These are phyloP conservation scores for Archocentrus centrarchus DNA, from an alignment of 2,113 vertebrate genomes.

Conservation along the genomic window DNA sequence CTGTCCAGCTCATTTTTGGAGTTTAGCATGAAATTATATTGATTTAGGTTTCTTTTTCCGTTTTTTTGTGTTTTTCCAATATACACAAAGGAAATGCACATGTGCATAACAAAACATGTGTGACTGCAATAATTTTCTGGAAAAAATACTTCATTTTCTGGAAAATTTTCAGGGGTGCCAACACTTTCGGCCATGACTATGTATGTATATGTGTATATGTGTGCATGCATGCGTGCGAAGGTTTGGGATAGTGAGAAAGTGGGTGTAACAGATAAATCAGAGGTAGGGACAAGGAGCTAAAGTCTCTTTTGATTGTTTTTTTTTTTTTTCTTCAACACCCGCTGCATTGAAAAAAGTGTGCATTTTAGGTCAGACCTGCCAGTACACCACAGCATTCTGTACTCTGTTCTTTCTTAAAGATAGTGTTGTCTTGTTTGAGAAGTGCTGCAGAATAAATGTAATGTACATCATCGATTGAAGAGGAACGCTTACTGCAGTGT, in stretches of 20 bases:
- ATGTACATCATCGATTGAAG: neutral
- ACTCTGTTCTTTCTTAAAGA: constrained; percentile 51
- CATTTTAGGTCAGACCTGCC: constrained; percentile 51
- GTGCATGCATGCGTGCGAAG: neutral
- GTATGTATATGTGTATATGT: constrained; percentile 9
- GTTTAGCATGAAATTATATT: no score
- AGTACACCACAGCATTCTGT: constrained; percentile 73
- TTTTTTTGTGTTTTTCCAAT: no score
- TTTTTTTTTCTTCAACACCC: constrained; percentile 40
- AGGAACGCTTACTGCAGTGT: neutral
- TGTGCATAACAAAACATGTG: no score
- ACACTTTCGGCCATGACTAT: neutral
- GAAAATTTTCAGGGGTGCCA: no score
- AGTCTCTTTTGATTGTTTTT: constrained; percentile 35
- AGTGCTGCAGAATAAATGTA: neutral
- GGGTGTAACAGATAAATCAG: neutral
- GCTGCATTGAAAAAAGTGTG: constrained; percentile 35
- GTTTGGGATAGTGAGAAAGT: neutral
- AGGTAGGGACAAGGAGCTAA: neutral
- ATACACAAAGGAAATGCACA: no score
- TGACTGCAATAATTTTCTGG: no score
- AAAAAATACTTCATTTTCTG: no score
- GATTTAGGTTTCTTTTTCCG: no score
- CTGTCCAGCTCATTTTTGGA: no score
- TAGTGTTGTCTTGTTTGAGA: neutral